Evolutionary conservation across 2,797 vertebrate genomes (phyloP).

Genomic region (Taenioides sp.): DNA sequence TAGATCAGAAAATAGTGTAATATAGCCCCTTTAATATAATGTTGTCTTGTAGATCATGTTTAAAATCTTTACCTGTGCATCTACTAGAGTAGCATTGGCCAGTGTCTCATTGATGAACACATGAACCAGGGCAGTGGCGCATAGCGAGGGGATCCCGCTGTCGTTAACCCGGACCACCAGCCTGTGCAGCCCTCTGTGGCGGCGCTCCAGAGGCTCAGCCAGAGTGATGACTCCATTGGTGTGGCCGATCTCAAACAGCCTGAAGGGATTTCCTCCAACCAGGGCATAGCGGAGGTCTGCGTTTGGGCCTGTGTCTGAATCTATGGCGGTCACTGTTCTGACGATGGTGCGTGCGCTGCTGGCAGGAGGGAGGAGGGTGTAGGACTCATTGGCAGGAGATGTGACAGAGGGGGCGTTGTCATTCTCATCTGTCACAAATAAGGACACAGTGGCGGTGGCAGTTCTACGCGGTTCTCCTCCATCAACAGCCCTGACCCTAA

Average conservation of each 20-base stretch:
- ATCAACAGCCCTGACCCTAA: slow-evolving; percentile 91
- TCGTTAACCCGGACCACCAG: slow-evolving; percentile 94
- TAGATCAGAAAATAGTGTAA: too few species aligned
- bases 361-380: slow-evolving; percentile 88
- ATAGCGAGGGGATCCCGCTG: slow-evolving; percentile 90
- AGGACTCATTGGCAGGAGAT: slow-evolving; percentile 89
- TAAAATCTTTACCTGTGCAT: slow-evolving; percentile 80
- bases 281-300: slow-evolving; percentile 90
- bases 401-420: slow-evolving; percentile 90
- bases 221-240: slow-evolving; percentile 92
- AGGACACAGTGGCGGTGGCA: slow-evolving; percentile 89
- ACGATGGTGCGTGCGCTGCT: slow-evolving; percentile 90
- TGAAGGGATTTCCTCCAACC: slow-evolving; percentile 92
- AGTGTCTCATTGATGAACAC: slow-evolving; percentile 96
- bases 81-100: slow-evolving; percentile 89
- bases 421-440: slow-evolving; percentile 95
- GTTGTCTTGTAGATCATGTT: too few species aligned
- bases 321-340: slow-evolving; percentile 85
- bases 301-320: slow-evolving; percentile 88
- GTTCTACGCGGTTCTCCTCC: slow-evolving; percentile 90
- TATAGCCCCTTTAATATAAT: too few species aligned
- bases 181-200: slow-evolving; percentile 92
- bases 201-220: slow-evolving; percentile 89
- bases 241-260: slow-evolving; percentile 90
- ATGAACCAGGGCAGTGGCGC: slow-evolving; percentile 89